Base-by-base conservation (phyloP, 1,140 invertebrate species). In the Augochlora pura region DNA sequence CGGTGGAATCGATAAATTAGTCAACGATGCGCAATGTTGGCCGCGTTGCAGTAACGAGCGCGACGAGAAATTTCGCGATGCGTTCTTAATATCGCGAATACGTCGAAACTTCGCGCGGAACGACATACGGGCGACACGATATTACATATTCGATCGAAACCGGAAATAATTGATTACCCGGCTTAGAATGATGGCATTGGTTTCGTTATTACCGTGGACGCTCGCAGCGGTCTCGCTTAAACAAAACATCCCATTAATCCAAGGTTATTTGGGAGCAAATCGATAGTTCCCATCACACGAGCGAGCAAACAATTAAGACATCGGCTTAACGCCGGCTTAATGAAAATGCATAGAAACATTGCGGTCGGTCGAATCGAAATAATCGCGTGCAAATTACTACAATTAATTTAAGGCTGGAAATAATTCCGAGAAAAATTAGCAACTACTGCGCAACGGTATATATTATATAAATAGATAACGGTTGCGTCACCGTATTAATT, bases 181-280 rank as follows among this genome's bases (percentile, higher is more conserved):
- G 46, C 42, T 66, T 39, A 38, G 62, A 54, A 66, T 49, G 6
- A 65, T 57, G 62, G 46, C 21, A 54, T 18, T 18, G 9, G 38
- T 18, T 39, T 54, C 21, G n/a, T 21, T 38, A 3, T 38, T 25
- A 54, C 71, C 12, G 42, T 46, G 14, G 14, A 21, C 21, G 16
- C 6, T 9, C 25, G n/a, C 14, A 21, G 25, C 21, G 21, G n/a
- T 7, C 14, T 18, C 18, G 18, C n/a, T 67, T 67, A 57, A 42
- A 54, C 23, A 57, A 42, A 75, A n/a, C 38, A 25, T 12, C 66
- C 66, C 23, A 32, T 57, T 57, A 57, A 75, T 12, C 18, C 25
- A 49, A 23, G n/a, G 42, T 18, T n/a, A 64, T 49, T 64, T 52
- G 32, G 39, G 4, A 27, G 21, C 21, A 38, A 73, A 66, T 66